A percentile compares a stretch with the other conserved stretches of the same genome.
These are phyloP conservation scores for Polylopha cassiicola DNA, from an alignment of 2,888 invertebrate genomes.

Conservation along the genomic window DNA sequence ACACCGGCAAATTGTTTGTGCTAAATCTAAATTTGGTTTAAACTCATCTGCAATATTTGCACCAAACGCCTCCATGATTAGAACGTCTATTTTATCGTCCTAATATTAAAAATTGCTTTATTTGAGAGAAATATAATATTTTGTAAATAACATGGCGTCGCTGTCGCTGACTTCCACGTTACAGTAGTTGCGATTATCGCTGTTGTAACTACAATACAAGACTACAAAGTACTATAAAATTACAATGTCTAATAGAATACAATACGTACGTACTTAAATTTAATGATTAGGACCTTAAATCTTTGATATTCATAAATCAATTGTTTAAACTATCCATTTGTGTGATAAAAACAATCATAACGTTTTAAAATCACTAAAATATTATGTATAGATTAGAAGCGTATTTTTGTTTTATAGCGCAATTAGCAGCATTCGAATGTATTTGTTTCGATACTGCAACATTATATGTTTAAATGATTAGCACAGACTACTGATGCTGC, in stretches of 20 bases:
- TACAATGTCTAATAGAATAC: no score
- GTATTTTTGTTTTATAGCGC: neutral
- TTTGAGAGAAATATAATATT: neutral
- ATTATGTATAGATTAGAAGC: no score
- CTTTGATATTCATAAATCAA: no score
- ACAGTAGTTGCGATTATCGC: neutral
- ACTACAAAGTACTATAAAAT: no score
- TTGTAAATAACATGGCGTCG: slow-evolving; percentile 18
- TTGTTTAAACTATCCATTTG: no score
- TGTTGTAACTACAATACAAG: no score
- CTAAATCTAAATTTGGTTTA: slow-evolving; percentile 16
- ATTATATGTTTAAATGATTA: neutral
- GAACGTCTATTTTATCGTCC: neutral
- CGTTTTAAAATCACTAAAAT: no score
- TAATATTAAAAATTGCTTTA: neutral
- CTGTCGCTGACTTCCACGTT: slow-evolving; percentile 9
- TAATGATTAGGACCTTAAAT: no score
- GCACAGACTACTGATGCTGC: no score
- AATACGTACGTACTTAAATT: no score
- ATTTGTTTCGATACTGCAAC: neutral
- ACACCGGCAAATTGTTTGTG: slow-evolving; percentile 48
- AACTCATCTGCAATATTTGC: slow-evolving; percentile 3
- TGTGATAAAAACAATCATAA: no score
- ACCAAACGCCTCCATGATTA: slow-evolving; percentile 6
- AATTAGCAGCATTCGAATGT: neutral